These are phyloP conservation scores for Panonychus citri DNA, from an alignment of 1,140 invertebrate species.

Conservation along the genomic window DNA sequence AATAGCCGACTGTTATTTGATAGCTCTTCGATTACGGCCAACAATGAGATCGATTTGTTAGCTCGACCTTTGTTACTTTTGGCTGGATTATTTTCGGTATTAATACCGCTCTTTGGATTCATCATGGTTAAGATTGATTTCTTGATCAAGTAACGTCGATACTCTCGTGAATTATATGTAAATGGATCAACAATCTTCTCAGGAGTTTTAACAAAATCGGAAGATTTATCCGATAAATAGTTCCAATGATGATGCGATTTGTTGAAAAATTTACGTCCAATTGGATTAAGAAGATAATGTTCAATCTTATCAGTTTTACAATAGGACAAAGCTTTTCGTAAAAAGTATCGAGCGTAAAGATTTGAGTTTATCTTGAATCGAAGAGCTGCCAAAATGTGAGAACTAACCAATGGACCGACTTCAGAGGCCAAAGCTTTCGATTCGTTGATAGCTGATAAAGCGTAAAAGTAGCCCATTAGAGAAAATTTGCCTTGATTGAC, in stretches of 20 bases:
- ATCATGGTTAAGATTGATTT: slow-evolving; percentile 11
- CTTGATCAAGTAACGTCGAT: slow-evolving; percentile 11
- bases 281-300: slow-evolving; percentile 6
- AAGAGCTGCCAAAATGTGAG: slow-evolving; percentile 7
- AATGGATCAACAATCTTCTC: slow-evolving; percentile 1
- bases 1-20: slow-evolving; percentile 1
- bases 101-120: slow-evolving; percentile 7
- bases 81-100: not conserved
- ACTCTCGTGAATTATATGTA: slow-evolving; percentile 6
- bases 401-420: not conserved
- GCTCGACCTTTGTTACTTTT: not conserved
- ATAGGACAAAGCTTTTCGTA: slow-evolving; percentile 3
- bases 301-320: not conserved
- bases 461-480: slow-evolving; percentile 5
- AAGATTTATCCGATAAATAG: slow-evolving; percentile 7
- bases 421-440: not conserved
- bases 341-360: slow-evolving; percentile 9
- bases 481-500: slow-evolving; percentile 5
- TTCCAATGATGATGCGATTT: slow-evolving; percentile 9
- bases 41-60: not conserved
- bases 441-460: slow-evolving; percentile 10
- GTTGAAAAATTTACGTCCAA: slow-evolving; percentile 9
- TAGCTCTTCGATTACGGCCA: slow-evolving; percentile 7
- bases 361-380: slow-evolving; percentile 7
- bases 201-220: slow-evolving; percentile 8